These are phyloP conservation scores for Hyla sarda DNA, from an alignment of 2,113 vertebrate genomes.

Conservation along the genomic window DNA sequence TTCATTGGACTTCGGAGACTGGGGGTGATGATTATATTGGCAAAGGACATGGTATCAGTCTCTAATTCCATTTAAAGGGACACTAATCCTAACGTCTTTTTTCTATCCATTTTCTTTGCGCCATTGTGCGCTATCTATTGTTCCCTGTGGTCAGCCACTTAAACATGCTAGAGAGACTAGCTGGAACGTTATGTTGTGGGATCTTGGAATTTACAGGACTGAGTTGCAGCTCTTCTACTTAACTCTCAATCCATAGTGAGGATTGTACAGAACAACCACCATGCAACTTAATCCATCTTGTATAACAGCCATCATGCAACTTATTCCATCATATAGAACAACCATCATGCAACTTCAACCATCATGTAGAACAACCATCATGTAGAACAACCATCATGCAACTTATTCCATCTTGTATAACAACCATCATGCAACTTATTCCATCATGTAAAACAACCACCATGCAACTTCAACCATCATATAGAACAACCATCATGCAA, in stretches of 20 bases:
- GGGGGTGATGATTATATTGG: not conserved
- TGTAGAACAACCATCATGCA: too few relatives aligned
- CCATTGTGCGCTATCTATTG: not conserved
- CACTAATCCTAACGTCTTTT: not conserved
- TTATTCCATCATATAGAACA: too few relatives aligned
- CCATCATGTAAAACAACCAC: too few relatives aligned
- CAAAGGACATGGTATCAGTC: not conserved
- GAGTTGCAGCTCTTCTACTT: not conserved
- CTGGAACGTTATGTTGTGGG: not conserved
- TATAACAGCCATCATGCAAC: too few relatives aligned
- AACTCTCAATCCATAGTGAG: not conserved
- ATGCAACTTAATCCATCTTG: too few relatives aligned
- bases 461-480: too few relatives aligned
- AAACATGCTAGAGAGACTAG: not conserved
- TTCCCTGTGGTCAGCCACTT: not conserved
- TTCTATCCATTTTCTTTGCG: not conserved
- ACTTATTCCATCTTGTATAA: too few relatives aligned
- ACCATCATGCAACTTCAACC: too few relatives aligned
- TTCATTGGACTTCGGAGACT: constrained; percentile 23
- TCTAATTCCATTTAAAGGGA: constrained; percentile 8
- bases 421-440: too few relatives aligned
- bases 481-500: too few relatives aligned
- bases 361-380: too few relatives aligned
- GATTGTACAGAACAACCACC: not conserved
- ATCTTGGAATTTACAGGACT: too few relatives aligned